Percentiles rank a stretch among this genome's conserved stretches.
phyloP scores from a whole-genome alignment of 2,888 invertebrate species.

The Orchestes rusci region DNA sequence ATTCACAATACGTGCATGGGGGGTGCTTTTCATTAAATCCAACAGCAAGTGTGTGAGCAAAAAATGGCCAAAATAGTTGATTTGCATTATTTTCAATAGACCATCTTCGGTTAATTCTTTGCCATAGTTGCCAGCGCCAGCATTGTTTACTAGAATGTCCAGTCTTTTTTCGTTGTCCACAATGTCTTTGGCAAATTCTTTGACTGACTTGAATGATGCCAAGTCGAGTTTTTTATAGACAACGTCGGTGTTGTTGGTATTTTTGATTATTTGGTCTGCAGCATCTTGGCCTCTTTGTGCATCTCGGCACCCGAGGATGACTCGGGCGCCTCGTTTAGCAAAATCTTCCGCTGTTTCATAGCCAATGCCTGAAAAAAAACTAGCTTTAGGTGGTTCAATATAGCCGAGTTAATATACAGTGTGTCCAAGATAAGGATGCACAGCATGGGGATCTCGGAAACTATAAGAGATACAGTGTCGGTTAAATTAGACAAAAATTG shows the following conservation, averaged over 20 bases:
- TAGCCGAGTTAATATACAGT: no score
- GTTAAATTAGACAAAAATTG: no score
- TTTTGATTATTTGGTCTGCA: slow-evolving; percentile 33
- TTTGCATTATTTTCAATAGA: background rate
- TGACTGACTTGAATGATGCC: slow-evolving; percentile 47
- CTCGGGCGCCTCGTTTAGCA: slow-evolving; percentile 46
- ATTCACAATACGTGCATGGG: slow-evolving; percentile 13
- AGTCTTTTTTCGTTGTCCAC: slow-evolving; percentile 45
- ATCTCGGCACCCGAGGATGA: slow-evolving; percentile 50
- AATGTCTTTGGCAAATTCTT: slow-evolving; percentile 54
- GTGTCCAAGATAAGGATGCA: no score
- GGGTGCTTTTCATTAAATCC: slow-evolving; percentile 11
- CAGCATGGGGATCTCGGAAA: no score
- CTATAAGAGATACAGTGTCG: no score
- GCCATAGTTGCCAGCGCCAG: background rate
- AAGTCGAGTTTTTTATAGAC: slow-evolving; percentile 48
- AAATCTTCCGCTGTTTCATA: slow-evolving; percentile 42
- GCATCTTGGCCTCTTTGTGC: slow-evolving; percentile 29
- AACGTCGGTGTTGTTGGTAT: slow-evolving; percentile 52
- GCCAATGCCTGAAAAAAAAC: slow-evolving; percentile 44
- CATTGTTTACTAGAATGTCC: background rate
- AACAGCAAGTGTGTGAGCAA: slow-evolving; percentile 3
- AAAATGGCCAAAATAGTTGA: slow-evolving; percentile 5
- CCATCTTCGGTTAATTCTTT: background rate
- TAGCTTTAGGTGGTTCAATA: no score